These are phyloP conservation scores for Tigriopus japonicus DNA, from an alignment of 1,140 invertebrate species.

Conservation along the genomic window DNA sequence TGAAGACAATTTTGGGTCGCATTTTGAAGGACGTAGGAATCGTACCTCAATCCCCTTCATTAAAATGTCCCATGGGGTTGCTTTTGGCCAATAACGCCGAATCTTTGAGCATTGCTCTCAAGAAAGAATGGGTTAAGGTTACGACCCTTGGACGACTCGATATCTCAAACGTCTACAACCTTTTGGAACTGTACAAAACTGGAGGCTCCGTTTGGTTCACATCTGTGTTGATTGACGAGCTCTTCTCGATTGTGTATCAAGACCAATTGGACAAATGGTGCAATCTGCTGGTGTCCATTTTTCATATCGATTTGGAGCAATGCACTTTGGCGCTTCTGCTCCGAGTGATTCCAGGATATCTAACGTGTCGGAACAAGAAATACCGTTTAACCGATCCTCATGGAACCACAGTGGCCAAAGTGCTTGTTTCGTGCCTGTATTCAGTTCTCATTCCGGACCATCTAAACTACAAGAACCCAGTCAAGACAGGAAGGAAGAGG, in stretches of 20 bases:
- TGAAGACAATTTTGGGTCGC: not conserved
- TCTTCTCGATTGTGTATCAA: conserved; percentile 1
- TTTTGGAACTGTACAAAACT: not conserved
- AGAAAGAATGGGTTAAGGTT: not conserved
- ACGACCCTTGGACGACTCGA: not conserved
- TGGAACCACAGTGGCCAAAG: not conserved
- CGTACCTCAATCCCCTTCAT: not conserved
- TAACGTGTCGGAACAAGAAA: not conserved
- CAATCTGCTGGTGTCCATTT: conserved; percentile 2
- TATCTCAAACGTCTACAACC: not conserved
- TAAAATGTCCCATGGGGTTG: not conserved
- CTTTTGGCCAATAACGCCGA: not conserved
- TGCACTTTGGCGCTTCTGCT: not conserved
- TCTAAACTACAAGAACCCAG: not conserved
- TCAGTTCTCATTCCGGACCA: not conserved
- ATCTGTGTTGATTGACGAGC: not conserved
- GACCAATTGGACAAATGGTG: not conserved
- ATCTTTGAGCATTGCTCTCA: not conserved
- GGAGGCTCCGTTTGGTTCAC: conserved; percentile 2
- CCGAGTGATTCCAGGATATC: not conserved
- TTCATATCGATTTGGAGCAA: conserved; percentile 9
- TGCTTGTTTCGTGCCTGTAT: not conserved
- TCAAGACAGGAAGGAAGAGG: not conserved
- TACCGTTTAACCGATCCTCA: not conserved
- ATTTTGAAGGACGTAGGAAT: not conserved